Conservation (phyloP, 2,113 vertebrate genomes). For the Scatophagus argus region DNA sequence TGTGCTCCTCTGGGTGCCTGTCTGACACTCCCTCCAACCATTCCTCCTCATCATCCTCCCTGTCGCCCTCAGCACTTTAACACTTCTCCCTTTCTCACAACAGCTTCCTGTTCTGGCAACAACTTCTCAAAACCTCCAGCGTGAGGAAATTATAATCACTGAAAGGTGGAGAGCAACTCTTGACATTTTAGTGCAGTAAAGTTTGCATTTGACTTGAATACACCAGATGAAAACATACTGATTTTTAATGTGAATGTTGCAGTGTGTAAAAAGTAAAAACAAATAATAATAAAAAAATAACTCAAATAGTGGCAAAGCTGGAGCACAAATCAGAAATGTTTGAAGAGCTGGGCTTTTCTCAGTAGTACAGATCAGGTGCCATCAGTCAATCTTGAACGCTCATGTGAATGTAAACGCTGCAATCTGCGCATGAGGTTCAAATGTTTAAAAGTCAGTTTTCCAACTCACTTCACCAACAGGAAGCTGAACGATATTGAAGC, state of each 20-base stretch:
- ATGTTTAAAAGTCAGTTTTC: neutral
- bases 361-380: neutral
- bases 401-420: neutral
- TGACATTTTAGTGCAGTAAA: neutral
- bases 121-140: constrained; percentile 6
- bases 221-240: neutral
- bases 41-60: constrained; percentile 30
- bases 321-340: neutral
- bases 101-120: constrained; percentile 31
- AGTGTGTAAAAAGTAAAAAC: neutral
- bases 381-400: neutral
- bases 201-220: neutral
- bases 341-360: neutral
- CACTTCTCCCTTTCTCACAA: constrained; percentile 52
- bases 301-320: neutral
- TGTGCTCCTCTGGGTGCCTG: constrained; percentile 31
- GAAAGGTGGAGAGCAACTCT: neutral
- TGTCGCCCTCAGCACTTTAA: constrained; percentile 49
- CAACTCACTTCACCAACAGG: neutral
- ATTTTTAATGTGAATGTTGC: neutral
- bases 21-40: constrained; percentile 56
- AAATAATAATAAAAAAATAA: neutral
- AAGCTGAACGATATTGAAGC: neutral
- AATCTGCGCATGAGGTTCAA: neutral
- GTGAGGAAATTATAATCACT: constrained; percentile 1